Evolutionary conservation across 2,888 invertebrate genomes (phyloP).

Genomic region (Omphaloscelis lunosa): DNA sequence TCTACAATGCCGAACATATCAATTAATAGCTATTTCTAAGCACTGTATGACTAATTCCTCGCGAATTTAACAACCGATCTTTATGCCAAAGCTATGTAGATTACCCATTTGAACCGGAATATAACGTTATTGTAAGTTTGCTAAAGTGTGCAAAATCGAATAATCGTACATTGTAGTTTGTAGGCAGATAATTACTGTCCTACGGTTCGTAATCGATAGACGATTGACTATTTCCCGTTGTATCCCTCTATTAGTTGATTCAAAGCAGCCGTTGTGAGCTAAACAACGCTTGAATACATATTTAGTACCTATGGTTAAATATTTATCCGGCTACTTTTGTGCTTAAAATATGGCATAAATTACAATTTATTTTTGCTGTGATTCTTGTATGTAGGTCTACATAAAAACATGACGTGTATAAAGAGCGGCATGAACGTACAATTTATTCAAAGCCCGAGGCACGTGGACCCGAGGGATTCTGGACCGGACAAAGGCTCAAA

Average conservation of each 20-base stretch:
- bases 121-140: conserved; percentile 40
- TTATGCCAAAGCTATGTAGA: conserved; percentile 52
- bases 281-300: conserved; percentile 32
- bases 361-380: conserved; percentile 31
- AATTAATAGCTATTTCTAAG: conserved; percentile 65
- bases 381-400: conserved; percentile 36
- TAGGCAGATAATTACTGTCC: conserved; percentile 55
- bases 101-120: conserved; percentile 54
- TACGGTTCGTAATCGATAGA: conserved; percentile 34
- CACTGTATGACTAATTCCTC: conserved; percentile 61
- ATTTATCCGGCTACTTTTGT: conserved; percentile 21
- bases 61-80: conserved; percentile 56
- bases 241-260: conserved; percentile 45
- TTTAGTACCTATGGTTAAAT: conserved; percentile 18
- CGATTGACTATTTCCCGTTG: conserved; percentile 45
- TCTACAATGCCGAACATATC: conserved; percentile 70
- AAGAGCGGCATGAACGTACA: conserved; percentile 60
- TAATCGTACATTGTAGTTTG: conserved; percentile 55
- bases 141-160: conserved; percentile 52
- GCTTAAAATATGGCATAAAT: conserved; percentile 58
- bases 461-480: conserved; percentile 67
- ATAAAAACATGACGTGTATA: conserved; percentile 39
- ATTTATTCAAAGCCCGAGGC: conserved; percentile 77
- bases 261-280: conserved; percentile 15
- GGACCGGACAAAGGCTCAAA: conserved; percentile 75